phyloP scores from a whole-genome alignment of 2,113 vertebrate genomes.

The Puffinus mauretanicus region DNA sequence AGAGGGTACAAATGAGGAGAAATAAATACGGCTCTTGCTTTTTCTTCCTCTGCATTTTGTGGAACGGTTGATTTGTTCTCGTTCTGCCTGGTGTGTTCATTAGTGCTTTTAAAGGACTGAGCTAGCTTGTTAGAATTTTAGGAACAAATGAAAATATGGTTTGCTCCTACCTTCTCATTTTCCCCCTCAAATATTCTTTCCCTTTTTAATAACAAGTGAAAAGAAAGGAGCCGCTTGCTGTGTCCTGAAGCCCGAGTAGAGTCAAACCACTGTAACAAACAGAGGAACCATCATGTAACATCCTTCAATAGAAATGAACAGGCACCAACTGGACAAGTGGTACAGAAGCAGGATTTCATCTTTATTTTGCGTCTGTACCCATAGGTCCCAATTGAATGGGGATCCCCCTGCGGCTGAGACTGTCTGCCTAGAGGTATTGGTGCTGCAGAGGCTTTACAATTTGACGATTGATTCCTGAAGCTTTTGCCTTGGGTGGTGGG shows the following conservation, averaged over 20 bases:
- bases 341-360: not conserved
- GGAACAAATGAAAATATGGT: not conserved
- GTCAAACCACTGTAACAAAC: not conserved
- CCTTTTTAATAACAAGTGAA: not conserved
- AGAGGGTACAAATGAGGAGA: constrained; percentile 32
- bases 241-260: not conserved
- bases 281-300: not conserved
- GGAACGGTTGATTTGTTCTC: not conserved
- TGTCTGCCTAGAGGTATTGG: not conserved
- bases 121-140: not conserved
- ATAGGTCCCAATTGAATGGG: not conserved
- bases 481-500: not conserved
- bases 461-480: not conserved
- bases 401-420: not conserved
- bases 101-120: not conserved
- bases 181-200: not conserved
- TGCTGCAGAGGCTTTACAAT: not conserved
- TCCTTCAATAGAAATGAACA: not conserved
- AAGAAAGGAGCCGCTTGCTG: rapidly evolving
- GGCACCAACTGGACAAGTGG: not conserved
- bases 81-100: not conserved
- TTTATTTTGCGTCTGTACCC: not conserved
- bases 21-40: constrained; percentile 39
- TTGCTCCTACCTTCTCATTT: not conserved
- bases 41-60: constrained; percentile 8